Evolutionary conservation across 2,797 vertebrate genomes (phyloP), one percentile per base, ranked within the genome.

Genomic region (Neosilurus mollespiculum): DNA sequence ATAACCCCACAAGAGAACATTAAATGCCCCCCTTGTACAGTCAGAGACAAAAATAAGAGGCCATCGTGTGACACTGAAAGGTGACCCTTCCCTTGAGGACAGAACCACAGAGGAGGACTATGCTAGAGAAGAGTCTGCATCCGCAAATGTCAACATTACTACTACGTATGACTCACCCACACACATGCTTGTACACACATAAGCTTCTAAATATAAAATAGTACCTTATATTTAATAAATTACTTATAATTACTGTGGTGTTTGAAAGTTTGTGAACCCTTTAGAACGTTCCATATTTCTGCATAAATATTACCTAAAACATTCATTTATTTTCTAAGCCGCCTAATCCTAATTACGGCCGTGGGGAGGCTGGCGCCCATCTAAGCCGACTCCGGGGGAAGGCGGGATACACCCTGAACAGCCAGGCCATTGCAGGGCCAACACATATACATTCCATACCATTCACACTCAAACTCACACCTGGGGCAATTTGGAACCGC

Each of bases 61-160:
- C 75, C 83, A 80, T 84, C 83, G 75, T 80, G 61, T 80, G 37
- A 80, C 64, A 64, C 86, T 77, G 71, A 89, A 89, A 89, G 83
- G 86, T 89, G 88, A 89, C 83, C 83, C 81, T 67, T 86, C 77
- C 85, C 86, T 85, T 9, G 64, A 80, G 86, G 83, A 64, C 53
- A 70, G 54, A 82, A 54, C 56, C 78, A 53, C 65, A 59, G 16
- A 85, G 72, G 69, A 56, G 69, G 78, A 37, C 69, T n/a, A 61
- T 34, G 88, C 82, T 71, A 16, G 61, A 76, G 79, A 70, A 80
- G 79, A 76, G 20, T 20, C 85, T 58, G 71, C 43, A 8, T 43
- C 43, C 2, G 30, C 83, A 89, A 89, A 89, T 86, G 88, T 81
- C 88, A 86, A 80, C 75, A 59, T 62, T 80, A 81, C 81, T 51